Evolutionary conservation across 2,888 invertebrate genomes (phyloP).

Genomic region (Carterocephalus palaemon): DNA sequence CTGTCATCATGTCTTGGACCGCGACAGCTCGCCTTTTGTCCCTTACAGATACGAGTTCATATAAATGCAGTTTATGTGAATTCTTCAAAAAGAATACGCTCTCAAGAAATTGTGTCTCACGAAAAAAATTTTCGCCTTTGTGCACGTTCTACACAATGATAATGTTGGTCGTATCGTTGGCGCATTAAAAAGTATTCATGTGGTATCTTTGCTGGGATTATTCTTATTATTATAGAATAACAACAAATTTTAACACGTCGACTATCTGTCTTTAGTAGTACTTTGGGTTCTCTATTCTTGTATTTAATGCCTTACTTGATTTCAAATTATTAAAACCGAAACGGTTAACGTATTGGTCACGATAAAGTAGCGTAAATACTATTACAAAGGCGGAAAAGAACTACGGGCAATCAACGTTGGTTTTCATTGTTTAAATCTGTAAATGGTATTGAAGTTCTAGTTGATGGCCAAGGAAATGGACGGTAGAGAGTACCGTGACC

Average conservation of each 20-base stretch:
- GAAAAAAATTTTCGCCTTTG: slow-evolving; percentile 63
- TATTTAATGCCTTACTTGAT: background rate
- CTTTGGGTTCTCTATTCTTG: slow-evolving; percentile 29
- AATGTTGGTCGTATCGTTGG: slow-evolving; percentile 74
- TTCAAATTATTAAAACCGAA: background rate
- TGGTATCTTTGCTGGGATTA: slow-evolving; percentile 68
- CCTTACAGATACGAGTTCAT: slow-evolving; percentile 70
- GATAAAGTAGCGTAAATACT: slow-evolving; percentile 65
- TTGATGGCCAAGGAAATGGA: slow-evolving; percentile 54
- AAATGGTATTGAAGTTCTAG: slow-evolving; percentile 54
- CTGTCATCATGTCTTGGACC: slow-evolving; percentile 69
- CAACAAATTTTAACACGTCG: slow-evolving; percentile 65
- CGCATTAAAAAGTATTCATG: slow-evolving; percentile 79
- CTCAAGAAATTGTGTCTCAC: slow-evolving; percentile 67
- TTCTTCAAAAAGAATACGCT: slow-evolving; percentile 64
- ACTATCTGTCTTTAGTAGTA: slow-evolving; percentile 3
- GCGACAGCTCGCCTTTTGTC: slow-evolving; percentile 66
- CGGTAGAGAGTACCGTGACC: slow-evolving; percentile 54
- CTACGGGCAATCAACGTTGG: slow-evolving; percentile 47
- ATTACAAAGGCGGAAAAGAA: slow-evolving; percentile 70
- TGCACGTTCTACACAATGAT: slow-evolving; percentile 58
- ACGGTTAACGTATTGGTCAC: slow-evolving; percentile 18
- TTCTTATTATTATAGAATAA: slow-evolving; percentile 56
- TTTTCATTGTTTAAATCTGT: slow-evolving; percentile 55
- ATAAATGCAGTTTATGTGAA: slow-evolving; percentile 77